phyloP scores from a whole-genome alignment of 2,888 invertebrate genomes.

The Acrobasis repandana region DNA sequence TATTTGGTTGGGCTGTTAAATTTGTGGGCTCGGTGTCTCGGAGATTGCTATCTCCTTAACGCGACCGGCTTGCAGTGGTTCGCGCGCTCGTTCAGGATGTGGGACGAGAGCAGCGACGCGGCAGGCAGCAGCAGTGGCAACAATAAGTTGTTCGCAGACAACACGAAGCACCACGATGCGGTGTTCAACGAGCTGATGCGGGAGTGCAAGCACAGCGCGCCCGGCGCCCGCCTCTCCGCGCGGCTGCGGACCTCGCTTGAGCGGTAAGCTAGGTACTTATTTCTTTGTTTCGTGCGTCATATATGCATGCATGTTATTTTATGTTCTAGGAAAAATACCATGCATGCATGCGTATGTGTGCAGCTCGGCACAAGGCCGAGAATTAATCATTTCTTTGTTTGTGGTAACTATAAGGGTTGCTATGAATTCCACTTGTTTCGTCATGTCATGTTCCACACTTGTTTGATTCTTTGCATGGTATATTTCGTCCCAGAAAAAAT shows the following conservation, averaged over 20 bases:
- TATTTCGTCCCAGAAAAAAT: too few species aligned
- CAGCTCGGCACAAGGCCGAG: too few species aligned
- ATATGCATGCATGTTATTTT: too few species aligned
- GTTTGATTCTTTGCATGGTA: too few species aligned
- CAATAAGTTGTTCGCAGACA: constrained; percentile 25
- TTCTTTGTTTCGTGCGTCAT: neutral
- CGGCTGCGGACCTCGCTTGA: constrained; percentile 65
- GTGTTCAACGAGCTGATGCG: constrained; percentile 84
- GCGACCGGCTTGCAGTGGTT: constrained; percentile 9
- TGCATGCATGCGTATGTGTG: neutral
- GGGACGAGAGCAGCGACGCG: constrained; percentile 37
- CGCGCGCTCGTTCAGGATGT: constrained; percentile 31
- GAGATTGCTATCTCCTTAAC: constrained; percentile 16
- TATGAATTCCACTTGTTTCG: too few species aligned
- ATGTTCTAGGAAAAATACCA: neutral
- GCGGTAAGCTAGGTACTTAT: constrained; percentile 44
- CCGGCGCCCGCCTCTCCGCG: constrained; percentile 85
- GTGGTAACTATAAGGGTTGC: too few species aligned
- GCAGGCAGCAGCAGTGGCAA: constrained; percentile 27
- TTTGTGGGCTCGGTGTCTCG: constrained; percentile 12
- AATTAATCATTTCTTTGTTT: too few species aligned
- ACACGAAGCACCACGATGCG: constrained; percentile 44
- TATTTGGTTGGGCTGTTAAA: constrained; percentile 10
- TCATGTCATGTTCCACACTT: too few species aligned
- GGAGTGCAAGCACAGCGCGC: constrained; percentile 86